A percentile compares a stretch with the other conserved stretches of the same genome.
Conservation (phyloP, 2,113 vertebrate genomes). For the Cinclus mexicanus region DNA sequence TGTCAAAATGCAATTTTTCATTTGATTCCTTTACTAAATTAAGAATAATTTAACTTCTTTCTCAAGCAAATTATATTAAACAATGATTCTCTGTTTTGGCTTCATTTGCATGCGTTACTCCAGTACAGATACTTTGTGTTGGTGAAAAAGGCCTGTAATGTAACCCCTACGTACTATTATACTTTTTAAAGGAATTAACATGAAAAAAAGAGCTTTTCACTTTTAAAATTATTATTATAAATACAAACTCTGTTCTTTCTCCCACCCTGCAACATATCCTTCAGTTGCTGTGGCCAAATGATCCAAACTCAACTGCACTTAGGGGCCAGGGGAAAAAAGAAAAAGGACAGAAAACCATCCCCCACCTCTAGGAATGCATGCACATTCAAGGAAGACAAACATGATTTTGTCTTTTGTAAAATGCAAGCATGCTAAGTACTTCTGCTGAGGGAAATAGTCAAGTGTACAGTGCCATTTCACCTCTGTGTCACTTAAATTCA, state of each 20-base stretch:
- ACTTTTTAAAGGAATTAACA: conserved; percentile 57
- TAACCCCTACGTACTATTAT: conserved; percentile 39
- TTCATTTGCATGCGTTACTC: conserved; percentile 56
- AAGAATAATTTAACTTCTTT: conserved; percentile 2
- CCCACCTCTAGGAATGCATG: conserved; percentile 51
- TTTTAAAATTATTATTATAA: conserved; percentile 4
- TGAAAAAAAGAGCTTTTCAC: conserved; percentile 24
- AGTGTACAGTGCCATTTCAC: conserved; percentile 35
- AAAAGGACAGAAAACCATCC: conserved; percentile 45
- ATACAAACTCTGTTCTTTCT: conserved; percentile 36
- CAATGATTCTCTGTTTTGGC: conserved; percentile 42
- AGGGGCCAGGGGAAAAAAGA: neutral
- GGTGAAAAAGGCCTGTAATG: conserved; percentile 46
- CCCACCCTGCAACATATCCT: neutral
- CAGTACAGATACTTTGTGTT: conserved; percentile 50
- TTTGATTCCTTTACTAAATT: conserved; percentile 1
- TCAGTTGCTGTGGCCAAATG: conserved; percentile 34
- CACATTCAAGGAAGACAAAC: conserved; percentile 65
- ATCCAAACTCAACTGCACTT: conserved; percentile 20
- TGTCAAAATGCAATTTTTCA: neutral
- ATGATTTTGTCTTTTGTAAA: conserved; percentile 67
- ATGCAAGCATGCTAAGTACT: conserved; percentile 54
- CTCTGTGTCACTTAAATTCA: conserved; percentile 13
- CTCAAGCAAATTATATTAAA: conserved; percentile 24
- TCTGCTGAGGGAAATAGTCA: conserved; percentile 29